Conservation (phyloP, 2,888 invertebrate species). For the Timema cristinae region DNA sequence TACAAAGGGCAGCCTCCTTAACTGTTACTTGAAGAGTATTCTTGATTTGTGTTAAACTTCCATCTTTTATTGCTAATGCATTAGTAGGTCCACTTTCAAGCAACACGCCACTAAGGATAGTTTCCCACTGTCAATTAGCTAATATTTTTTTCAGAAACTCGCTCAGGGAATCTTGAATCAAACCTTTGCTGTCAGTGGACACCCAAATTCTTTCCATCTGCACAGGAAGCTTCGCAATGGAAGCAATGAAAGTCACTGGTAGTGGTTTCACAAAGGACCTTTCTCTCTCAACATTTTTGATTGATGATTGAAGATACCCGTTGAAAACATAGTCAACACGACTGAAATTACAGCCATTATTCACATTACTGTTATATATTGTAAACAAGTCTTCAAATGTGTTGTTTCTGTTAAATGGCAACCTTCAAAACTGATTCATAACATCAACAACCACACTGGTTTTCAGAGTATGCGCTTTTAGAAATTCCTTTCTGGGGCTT, state of each 20-base stretch:
- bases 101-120: background rate
- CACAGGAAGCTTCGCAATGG: background rate
- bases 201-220: background rate
- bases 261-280: background rate
- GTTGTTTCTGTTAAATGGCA: background rate
- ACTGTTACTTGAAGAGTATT: too few relatives aligned
- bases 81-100: background rate
- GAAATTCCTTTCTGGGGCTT: background rate
- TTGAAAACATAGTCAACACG: background rate
- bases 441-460: constrained; percentile 8
- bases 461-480: background rate
- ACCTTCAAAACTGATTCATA: background rate
- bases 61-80: background rate
- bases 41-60: too few relatives aligned
- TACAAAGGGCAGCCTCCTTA: background rate
- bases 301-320: background rate
- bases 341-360: background rate
- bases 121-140: background rate
- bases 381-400: background rate
- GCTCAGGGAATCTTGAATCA: background rate
- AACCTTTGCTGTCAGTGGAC: background rate
- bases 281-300: background rate
- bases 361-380: background rate
- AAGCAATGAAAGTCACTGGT: background rate
- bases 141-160: background rate